Conservation (phyloP, 2,797 vertebrate species). For the Eidolon dupreanum region DNA sequence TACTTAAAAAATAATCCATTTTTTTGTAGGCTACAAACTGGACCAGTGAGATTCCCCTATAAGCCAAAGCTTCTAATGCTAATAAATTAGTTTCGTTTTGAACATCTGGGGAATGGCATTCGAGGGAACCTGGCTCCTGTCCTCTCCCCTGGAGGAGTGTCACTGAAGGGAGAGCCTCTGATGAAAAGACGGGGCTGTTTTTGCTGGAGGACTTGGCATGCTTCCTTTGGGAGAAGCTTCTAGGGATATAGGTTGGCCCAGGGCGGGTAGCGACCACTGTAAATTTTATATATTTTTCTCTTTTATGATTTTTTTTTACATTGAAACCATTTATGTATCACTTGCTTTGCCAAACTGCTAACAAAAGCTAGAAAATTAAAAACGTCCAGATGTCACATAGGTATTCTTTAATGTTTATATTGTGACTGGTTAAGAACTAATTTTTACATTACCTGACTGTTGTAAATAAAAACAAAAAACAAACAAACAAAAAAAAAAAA, state of each 20-base stretch:
- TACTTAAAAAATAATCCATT: conserved; percentile 80
- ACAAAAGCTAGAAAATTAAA: conserved; percentile 61
- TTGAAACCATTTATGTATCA: conserved; percentile 67
- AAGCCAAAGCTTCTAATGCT: conserved; percentile 73
- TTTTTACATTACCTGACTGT: conserved; percentile 56
- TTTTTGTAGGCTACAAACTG: conserved; percentile 80
- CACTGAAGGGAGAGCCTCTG: conserved; percentile 75
- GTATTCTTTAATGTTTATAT: conserved; percentile 65
- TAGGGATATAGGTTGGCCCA: conserved; percentile 54
- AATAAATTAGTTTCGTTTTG: conserved; percentile 76
- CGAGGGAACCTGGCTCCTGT: conserved; percentile 80
- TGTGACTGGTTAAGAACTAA: conserved; percentile 61
- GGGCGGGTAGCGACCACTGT: conserved; percentile 65
- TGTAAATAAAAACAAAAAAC: conserved; percentile 59
- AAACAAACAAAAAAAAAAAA: neutral
- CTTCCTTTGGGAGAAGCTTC: conserved; percentile 59
- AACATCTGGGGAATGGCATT: conserved; percentile 80
- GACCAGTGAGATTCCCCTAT: conserved; percentile 80
- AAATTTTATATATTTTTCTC: conserved; percentile 71
- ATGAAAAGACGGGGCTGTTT: conserved; percentile 73
- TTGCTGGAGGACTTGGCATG: conserved; percentile 73
- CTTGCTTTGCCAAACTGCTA: conserved; percentile 74
- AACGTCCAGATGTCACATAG: conserved; percentile 34
- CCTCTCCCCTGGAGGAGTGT: conserved; percentile 75
- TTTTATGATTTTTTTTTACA: conserved; percentile 61